Evolutionary conservation across 1,140 invertebrate species (phyloP).

Genomic region (Chelonus insularis): DNA sequence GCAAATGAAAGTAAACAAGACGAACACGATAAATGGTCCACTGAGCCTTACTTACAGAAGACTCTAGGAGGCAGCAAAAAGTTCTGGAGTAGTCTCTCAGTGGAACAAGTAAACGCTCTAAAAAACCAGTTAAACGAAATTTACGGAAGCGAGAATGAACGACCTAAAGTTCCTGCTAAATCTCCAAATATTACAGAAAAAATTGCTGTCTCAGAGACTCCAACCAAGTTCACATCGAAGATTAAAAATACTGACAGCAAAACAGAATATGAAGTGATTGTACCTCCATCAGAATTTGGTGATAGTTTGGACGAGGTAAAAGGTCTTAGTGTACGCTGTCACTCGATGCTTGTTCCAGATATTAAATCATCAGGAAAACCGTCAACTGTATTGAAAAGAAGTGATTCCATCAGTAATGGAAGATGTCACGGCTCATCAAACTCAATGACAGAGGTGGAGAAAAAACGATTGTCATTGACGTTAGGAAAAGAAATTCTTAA

Average conservation of each 20-base stretch:
- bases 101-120: constrained; percentile 80
- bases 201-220: not conserved
- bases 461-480: constrained; percentile 71
- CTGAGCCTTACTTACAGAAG: constrained; percentile 49
- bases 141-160: constrained; percentile 66
- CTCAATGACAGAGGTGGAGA: constrained; percentile 66
- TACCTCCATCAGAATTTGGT: constrained; percentile 52
- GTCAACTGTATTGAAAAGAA: constrained; percentile 34
- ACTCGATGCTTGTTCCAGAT: constrained; percentile 61
- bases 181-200: constrained; percentile 5
- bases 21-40: constrained; percentile 35
- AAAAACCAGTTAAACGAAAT: constrained; percentile 83
- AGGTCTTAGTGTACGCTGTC: constrained; percentile 70
- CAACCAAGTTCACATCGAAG: not conserved
- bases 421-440: constrained; percentile 38
- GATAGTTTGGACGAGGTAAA: constrained; percentile 44
- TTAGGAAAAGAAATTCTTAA: constrained; percentile 74
- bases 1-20: constrained; percentile 37
- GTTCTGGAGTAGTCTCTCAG: constrained; percentile 81
- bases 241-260: not conserved
- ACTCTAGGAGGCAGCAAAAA: constrained; percentile 70
- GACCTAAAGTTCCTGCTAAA: constrained; percentile 33
- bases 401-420: constrained; percentile 44
- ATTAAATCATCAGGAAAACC: constrained; percentile 8
- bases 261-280: constrained; percentile 66